phyloP scores from a whole-genome alignment of 2,888 invertebrate genomes.

The Empis stercorea region DNA sequence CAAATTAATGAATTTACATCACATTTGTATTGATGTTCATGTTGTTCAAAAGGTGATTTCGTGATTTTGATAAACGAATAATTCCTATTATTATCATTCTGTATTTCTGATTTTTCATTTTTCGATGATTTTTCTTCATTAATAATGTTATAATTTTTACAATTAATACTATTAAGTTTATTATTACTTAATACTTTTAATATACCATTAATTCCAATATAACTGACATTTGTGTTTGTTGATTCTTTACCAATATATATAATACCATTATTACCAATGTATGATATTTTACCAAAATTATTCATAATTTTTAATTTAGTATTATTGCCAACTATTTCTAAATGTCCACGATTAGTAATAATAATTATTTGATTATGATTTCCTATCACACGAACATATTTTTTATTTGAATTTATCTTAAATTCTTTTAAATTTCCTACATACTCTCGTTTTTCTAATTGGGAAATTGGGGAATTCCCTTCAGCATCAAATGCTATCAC shows the following conservation, averaged over 20 bases:
- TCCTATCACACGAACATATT: slow-evolving; percentile 29
- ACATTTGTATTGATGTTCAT: slow-evolving; percentile 8
- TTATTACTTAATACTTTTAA: slow-evolving; percentile 25
- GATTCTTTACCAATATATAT: slow-evolving; percentile 30
- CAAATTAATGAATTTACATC: too few species aligned
- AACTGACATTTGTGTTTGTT: slow-evolving; percentile 26
- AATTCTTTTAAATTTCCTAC: slow-evolving; percentile 33
- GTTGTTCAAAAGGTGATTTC: not conserved
- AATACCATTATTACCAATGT: slow-evolving; percentile 32
- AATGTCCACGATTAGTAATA: slow-evolving; percentile 23
- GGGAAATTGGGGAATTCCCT: too few species aligned
- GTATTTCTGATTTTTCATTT: slow-evolving; percentile 1
- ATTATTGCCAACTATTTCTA: slow-evolving; percentile 30
- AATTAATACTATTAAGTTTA: slow-evolving; percentile 1
- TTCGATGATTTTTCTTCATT: slow-evolving; percentile 2
- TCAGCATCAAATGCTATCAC: too few species aligned
- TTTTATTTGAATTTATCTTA: slow-evolving; percentile 26
- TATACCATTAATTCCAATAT: slow-evolving; percentile 31
- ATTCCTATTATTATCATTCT: not conserved
- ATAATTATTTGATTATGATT: slow-evolving; percentile 33
- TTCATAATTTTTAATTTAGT: slow-evolving; percentile 28
- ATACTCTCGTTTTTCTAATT: not conserved
- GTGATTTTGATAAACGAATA: not conserved
- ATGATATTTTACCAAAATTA: slow-evolving; percentile 27
- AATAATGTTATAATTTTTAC: slow-evolving; percentile 7